Conservation (phyloP, 2,888 invertebrate genomes). For the Lomographa bimaculata region DNA sequence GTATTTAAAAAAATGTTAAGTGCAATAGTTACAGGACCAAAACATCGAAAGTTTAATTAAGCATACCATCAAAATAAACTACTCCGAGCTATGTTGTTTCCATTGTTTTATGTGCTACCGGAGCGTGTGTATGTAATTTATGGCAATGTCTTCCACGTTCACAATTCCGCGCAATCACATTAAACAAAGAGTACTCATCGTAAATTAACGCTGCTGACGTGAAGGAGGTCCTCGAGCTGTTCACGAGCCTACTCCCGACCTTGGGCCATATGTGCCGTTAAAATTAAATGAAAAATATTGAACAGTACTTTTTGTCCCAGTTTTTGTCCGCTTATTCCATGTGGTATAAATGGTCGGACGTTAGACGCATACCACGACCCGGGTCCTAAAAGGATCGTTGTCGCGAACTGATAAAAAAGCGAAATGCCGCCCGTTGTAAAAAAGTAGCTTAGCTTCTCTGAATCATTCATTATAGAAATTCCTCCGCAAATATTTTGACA, state of each 20-base stretch:
- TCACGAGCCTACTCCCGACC: conserved; percentile 28
- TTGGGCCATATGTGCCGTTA: conserved; percentile 40
- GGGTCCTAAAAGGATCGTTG: conserved; percentile 28
- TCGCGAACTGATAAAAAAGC: conserved; percentile 25
- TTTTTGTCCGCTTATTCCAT: conserved; percentile 33
- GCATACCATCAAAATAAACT: too few relatives aligned
- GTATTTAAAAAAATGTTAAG: too few relatives aligned
- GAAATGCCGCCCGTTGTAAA: conserved; percentile 28
- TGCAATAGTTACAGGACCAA: too few relatives aligned
- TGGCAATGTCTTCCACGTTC: conserved; percentile 9
- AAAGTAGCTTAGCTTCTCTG: conserved; percentile 27
- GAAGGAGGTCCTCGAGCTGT: conserved; percentile 17
- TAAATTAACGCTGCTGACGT: conserved; percentile 25
- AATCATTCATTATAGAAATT: conserved; percentile 28
- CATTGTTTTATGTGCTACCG: conserved; percentile 17
- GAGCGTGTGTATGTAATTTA: conserved; percentile 20
- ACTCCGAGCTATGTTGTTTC: conserved; percentile 17
- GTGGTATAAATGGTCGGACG: conserved; percentile 32
- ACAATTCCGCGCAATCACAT: conserved; percentile 16
- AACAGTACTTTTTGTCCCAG: conserved; percentile 39
- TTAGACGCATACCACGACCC: conserved; percentile 24
- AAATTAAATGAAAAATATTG: conserved; percentile 33
- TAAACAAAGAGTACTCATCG: conserved; percentile 23
- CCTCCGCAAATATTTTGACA: conserved; percentile 30
- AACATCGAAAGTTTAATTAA: too few relatives aligned